Evolutionary conservation across 2,888 invertebrate species (phyloP).

Genomic region (Tortrix viridana): DNA sequence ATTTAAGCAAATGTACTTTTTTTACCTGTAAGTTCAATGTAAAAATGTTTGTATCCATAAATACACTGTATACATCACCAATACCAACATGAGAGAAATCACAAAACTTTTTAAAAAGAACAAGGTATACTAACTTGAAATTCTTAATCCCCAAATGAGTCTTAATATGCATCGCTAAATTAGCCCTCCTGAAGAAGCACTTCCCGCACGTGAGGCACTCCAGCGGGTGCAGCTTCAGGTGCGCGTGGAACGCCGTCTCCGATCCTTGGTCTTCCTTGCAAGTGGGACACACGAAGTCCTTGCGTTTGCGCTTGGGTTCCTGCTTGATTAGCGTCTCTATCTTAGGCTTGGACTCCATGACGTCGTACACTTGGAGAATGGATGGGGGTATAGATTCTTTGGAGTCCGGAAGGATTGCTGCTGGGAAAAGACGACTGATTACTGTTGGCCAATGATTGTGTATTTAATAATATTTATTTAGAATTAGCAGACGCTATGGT

Average conservation of each 20-base stretch:
- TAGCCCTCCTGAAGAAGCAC: constrained; percentile 89
- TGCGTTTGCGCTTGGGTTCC: constrained; percentile 60
- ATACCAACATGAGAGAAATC: neutral
- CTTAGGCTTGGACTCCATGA: constrained; percentile 73
- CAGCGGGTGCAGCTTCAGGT: constrained; percentile 91
- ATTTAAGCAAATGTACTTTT: no score
- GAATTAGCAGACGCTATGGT: no score
- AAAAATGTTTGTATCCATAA: no score
- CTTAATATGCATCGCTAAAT: constrained; percentile 90
- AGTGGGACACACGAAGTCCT: constrained; percentile 70
- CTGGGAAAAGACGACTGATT: constrained; percentile 43
- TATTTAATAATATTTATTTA: no score
- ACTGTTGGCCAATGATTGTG: no score
- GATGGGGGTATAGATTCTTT: constrained; percentile 62
- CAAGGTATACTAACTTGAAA: constrained; percentile 73
- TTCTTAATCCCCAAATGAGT: constrained; percentile 92
- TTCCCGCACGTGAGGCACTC: constrained; percentile 93
- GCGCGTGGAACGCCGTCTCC: constrained; percentile 88
- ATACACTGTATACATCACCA: no score
- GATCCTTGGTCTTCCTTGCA: constrained; percentile 86
- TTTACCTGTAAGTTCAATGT: no score
- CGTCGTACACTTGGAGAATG: constrained; percentile 66
- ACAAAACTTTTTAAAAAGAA: no score
- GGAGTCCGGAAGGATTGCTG: constrained; percentile 60
- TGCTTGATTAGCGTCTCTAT: constrained; percentile 77